Conservation (phyloP, 64 coral and sea anemone species). For the Pocillopora verrucosa region DNA sequence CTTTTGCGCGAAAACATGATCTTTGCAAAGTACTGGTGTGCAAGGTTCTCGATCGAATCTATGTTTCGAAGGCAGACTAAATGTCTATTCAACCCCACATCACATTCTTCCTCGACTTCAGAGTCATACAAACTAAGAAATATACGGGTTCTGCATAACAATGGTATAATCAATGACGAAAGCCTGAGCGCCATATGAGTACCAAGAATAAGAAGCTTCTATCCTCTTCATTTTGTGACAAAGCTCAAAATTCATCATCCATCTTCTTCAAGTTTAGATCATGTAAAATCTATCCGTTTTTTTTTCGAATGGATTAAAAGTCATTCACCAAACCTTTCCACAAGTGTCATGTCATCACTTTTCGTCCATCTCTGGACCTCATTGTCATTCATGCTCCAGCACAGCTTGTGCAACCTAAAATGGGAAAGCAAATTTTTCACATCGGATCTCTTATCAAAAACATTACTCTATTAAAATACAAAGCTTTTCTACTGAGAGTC, state of each 20-base stretch:
- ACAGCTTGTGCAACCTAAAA: neutral
- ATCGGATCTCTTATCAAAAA: too few species aligned
- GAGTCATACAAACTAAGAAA: neutral
- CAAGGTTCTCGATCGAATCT: neutral
- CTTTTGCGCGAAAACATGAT: too few species aligned
- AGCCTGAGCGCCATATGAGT: too few species aligned
- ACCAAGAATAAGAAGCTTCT: too few species aligned
- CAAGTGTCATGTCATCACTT: neutral
- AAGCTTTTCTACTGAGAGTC: too few species aligned
- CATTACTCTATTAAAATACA: too few species aligned
- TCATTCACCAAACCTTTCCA: neutral
- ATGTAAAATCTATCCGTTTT: too few species aligned
- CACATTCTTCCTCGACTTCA: neutral
- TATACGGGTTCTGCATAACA: neutral
- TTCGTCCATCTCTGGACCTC: neutral
- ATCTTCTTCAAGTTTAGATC: too few species aligned
- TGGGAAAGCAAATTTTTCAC: neutral
- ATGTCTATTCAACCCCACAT: conserved; percentile 1
- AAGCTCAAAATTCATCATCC: too few species aligned
- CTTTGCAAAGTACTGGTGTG: too few species aligned
- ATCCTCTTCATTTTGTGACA: too few species aligned
- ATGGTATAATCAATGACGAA: too few species aligned
- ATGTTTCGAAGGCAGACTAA: neutral
- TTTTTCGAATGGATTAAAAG: neutral
- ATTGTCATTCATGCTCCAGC: neutral